Conservation (phyloP, 2,797 vertebrate genomes). For the Pteronotus mesoamericanus region DNA sequence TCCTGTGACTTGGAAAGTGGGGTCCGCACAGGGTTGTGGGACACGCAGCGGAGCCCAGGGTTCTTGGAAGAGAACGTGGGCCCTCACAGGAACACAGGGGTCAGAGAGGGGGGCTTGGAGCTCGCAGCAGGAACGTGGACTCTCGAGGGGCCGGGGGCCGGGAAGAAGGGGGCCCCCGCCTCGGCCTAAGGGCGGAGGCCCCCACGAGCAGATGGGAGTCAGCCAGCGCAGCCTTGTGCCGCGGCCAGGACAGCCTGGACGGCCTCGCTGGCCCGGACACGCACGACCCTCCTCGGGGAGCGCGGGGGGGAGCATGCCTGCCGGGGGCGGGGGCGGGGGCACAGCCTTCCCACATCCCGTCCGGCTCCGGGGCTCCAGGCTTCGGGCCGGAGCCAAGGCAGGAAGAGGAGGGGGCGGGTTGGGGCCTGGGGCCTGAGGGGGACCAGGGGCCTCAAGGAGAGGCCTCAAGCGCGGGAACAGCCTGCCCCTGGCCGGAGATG, state of each 20-base stretch:
- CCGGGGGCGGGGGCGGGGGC: not conserved
- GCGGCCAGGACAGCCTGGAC: not conserved
- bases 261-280: not conserved
- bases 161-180: not conserved
- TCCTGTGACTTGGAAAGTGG: not conserved
- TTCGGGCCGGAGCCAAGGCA: not conserved
- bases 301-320: not conserved
- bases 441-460: not conserved
- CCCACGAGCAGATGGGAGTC: not conserved
- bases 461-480: accelerated
- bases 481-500: not conserved
- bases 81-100: accelerated
- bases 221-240: not conserved
- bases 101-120: not conserved
- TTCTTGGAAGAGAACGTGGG: accelerated
- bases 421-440: not conserved
- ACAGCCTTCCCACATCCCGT: not conserved
- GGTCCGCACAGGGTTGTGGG: not conserved
- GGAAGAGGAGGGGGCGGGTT: not conserved
- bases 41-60: not conserved
- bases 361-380: not conserved
- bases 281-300: not conserved
- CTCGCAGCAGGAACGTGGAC: not conserved
- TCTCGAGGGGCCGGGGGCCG: accelerated
- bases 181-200: not conserved